phyloP scores from a whole-genome alignment of 2,888 invertebrate genomes.

The Melinaea marsaeus region DNA sequence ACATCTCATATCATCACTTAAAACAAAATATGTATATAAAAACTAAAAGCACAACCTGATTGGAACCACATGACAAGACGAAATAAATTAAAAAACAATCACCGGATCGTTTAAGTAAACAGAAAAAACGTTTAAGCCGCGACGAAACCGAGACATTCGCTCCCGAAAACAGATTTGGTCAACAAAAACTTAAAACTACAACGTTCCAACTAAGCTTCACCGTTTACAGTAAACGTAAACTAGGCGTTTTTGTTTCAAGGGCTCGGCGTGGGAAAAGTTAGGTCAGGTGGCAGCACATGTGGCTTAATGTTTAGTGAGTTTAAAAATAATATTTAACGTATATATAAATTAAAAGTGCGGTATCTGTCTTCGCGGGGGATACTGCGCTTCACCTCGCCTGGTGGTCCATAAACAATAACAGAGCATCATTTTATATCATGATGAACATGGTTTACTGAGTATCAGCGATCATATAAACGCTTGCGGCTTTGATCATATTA shows the following conservation, averaged over 20 bases:
- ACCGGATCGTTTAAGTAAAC: conserved; percentile 74
- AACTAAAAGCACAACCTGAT: conserved; percentile 69
- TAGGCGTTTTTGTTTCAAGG: conserved; percentile 60
- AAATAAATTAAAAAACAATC: conserved; percentile 78
- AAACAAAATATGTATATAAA: conserved; percentile 51
- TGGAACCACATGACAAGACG: conserved; percentile 75
- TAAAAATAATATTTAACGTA: conserved; percentile 72
- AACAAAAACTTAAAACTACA: conserved; percentile 24
- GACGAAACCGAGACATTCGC: conserved; percentile 64
- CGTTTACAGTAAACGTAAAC: conserved; percentile 51
- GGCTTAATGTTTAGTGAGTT: conserved; percentile 67
- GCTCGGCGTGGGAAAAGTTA: conserved; percentile 71
- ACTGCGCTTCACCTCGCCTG: conserved; percentile 43
- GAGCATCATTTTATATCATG: conserved; percentile 58
- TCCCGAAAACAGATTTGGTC: conserved; percentile 55
- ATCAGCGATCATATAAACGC: conserved; percentile 30
- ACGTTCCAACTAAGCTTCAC: conserved; percentile 35
- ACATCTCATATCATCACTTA: conserved; percentile 13
- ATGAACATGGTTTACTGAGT: conserved; percentile 48
- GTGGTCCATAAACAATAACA: conserved; percentile 74
- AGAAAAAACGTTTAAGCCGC: conserved; percentile 69
- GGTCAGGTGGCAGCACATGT: conserved; percentile 76
- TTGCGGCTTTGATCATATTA: conserved; percentile 20
- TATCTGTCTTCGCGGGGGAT: conserved; percentile 63
- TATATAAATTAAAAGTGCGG: conserved; percentile 52